These are phyloP conservation scores for Anguilla marmorata DNA, from an alignment of 2,797 vertebrate genomes.

Conservation along the genomic window DNA sequence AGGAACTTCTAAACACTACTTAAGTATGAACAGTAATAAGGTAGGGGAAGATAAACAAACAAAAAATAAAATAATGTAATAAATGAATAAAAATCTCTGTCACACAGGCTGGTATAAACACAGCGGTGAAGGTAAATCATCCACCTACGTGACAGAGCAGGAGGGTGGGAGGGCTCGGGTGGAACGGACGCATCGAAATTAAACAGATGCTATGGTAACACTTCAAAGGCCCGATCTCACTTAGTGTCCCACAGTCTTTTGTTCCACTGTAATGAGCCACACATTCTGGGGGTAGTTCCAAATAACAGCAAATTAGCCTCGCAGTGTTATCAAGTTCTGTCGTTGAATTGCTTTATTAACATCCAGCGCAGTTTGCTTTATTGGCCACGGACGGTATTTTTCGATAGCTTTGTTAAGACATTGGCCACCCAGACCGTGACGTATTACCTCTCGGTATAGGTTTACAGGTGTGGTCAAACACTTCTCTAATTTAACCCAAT, in stretches of 20 bases:
- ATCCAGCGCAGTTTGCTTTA: neutral
- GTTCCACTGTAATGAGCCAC: neutral
- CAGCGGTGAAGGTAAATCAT: neutral
- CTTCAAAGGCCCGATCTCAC: neutral
- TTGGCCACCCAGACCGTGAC: neutral
- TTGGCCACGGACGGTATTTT: neutral
- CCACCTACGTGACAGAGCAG: neutral
- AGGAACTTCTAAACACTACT: slow-evolving; percentile 66
- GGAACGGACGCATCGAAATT: neutral
- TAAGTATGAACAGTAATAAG: slow-evolving; percentile 38
- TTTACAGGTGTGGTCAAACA: too few relatives aligned
- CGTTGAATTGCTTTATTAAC: neutral
- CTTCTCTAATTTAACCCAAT: too few relatives aligned
- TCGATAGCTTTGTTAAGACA: neutral
- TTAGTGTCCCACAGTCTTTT: neutral
- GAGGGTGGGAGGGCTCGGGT: neutral
- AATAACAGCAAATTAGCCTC: neutral
- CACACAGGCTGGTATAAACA: neutral
- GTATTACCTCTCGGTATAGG: neutral
- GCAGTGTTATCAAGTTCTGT: neutral
- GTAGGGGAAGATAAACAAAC: neutral
- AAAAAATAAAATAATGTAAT: neutral
- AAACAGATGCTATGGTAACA: neutral
- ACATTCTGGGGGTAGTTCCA: neutral
- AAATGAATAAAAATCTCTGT: neutral